Percentiles rank a stretch among this genome's conserved stretches.
These are phyloP conservation scores for Urocynchramus pylzowi DNA, from an alignment of 2,113 vertebrate species.

Conservation along the genomic window DNA sequence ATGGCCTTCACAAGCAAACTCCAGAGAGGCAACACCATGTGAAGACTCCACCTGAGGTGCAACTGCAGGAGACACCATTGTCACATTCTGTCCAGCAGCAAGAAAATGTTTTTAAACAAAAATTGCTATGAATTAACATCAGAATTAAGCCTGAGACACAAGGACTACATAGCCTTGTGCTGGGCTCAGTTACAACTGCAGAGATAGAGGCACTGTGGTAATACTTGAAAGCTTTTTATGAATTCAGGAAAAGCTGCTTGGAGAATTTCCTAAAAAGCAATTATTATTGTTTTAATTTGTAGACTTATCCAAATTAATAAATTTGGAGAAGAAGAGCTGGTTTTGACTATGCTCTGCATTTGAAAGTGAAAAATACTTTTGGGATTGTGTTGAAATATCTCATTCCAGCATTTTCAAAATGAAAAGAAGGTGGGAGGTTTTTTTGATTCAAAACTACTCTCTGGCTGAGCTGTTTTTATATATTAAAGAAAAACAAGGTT, in stretches of 20 bases:
- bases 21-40: rapidly evolving
- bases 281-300: background rate
- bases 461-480: background rate
- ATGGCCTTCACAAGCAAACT: background rate
- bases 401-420: background rate
- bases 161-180: background rate
- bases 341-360: background rate
- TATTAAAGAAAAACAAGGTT: conserved; percentile 25
- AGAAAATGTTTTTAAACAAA: background rate
- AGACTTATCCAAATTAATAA: background rate
- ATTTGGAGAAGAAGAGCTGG: background rate
- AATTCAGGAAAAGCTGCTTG: background rate
- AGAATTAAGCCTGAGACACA: background rate
- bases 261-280: background rate
- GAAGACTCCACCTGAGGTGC: background rate
- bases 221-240: background rate
- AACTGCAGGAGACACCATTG: background rate
- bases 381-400: background rate
- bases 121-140: background rate
- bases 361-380: background rate
- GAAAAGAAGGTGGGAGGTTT: background rate
- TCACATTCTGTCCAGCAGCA: background rate
- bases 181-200: background rate
- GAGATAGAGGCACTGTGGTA: background rate
- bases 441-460: background rate